Conservation (phyloP, 2,888 invertebrate genomes). For the Hydrotaea diabolus region DNA sequence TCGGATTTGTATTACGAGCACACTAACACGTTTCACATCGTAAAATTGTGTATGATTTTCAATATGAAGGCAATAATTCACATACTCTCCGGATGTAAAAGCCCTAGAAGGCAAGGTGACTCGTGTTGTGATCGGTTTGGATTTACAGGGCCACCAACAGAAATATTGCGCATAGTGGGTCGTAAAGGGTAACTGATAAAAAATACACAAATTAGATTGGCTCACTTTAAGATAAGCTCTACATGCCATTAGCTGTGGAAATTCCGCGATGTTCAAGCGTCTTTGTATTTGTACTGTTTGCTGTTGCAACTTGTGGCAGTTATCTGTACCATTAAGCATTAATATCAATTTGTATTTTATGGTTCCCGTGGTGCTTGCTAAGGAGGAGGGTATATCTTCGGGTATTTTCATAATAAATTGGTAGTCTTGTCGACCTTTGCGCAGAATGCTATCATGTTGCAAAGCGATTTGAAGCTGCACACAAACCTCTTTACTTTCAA, state of each 20-base stretch:
- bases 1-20: neutral
- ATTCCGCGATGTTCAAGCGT: neutral
- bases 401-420: neutral
- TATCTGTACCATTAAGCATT: neutral
- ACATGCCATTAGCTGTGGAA: neutral
- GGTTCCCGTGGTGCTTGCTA: neutral
- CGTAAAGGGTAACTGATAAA: neutral
- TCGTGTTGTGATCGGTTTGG: neutral
- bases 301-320: neutral
- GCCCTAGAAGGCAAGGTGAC: neutral
- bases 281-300: neutral
- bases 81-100: neutral
- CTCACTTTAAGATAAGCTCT: too few relatives aligned
- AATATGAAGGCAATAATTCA: neutral
- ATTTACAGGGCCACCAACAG: neutral
- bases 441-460: neutral
- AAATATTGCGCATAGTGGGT: neutral
- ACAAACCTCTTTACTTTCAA: neutral
- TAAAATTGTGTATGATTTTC: neutral
- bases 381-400: neutral
- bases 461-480: neutral
- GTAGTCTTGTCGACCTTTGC: neutral
- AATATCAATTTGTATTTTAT: neutral
- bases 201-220: too few relatives aligned
- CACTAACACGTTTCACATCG: slow-evolving; percentile 1